Base-by-base conservation (phyloP, 2,888 invertebrate species). In the Taphrorychus bicolor region DNA sequence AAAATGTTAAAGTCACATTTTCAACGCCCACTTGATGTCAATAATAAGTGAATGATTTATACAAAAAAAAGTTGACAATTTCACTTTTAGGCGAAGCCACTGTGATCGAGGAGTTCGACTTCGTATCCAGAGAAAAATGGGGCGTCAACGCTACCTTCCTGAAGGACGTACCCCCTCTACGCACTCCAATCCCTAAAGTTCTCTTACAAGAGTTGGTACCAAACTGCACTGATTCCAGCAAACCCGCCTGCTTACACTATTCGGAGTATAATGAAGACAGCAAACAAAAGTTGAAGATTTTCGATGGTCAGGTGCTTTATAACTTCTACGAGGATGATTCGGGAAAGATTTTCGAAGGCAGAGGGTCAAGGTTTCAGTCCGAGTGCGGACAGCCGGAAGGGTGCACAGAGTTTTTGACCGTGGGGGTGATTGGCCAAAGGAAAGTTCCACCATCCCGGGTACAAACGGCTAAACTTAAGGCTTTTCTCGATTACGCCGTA, bases 81-180 rank as follows among this genome's bases (percentile, higher is more conserved):
- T n/a, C n/a, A n/a, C n/a, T 57, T 60, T 52, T 52, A 69, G 69
- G n/a, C 42, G 22, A 64, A 52, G 59, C 41, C 3, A 17, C 58
- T 5, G 53, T 52, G 22, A 65, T 65, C 41, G 69, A 69, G 45
- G 65, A 65, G 9, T 69, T 69, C 23, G 65, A 69, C 48, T 66
- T 42, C 19, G 19, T 69, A n/a, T 52, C 65, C 3, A 19, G 61
- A 45, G 64, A 69, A 48, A 45, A 42, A 7, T 69, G 69, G 69
- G 54, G 49, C 4, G 21, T 42, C 14, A 61, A 58, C 54, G 24
- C 5, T 7, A 61, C 52, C 11, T 54, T 48, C 32, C 23, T 58
- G 9, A 40, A 53, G 22, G 24, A 54, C 23, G 1, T 59, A 11
- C 68, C 59, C 5, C 45, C 54, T 11, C 11, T 68, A 9, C 16